phyloP scores from a whole-genome alignment of 2,888 invertebrate genomes.

The Iselma pallidipennis region DNA sequence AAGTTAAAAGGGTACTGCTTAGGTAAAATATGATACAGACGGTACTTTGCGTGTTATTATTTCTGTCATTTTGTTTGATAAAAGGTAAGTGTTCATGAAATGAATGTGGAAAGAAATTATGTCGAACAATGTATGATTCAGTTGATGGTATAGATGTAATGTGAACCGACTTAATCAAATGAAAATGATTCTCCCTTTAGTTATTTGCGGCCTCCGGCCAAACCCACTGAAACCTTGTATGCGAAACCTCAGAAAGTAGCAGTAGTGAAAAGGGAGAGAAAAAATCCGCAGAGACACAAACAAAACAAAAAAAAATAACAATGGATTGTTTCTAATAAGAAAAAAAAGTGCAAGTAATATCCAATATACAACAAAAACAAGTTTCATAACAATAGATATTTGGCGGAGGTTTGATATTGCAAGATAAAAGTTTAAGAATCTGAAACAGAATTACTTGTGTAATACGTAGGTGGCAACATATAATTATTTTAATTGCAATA shows the following conservation, averaged over 20 bases:
- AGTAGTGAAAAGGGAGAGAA: no score
- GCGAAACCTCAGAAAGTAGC: constrained; percentile 2
- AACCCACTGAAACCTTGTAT: constrained; percentile 6
- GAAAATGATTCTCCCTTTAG: constrained; percentile 7
- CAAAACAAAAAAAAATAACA: not conserved
- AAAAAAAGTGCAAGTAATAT: no score
- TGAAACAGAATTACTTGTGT: no score
- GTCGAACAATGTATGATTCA: constrained; percentile 4
- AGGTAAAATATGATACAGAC: no score
- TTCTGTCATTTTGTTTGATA: no score
- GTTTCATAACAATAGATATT: no score
- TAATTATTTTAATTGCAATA: constrained; percentile 26
- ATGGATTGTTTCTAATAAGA: not conserved
- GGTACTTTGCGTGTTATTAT: not conserved
- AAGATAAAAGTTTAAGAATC: no score
- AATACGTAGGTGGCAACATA: constrained; percentile 18
- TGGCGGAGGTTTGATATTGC: no score
- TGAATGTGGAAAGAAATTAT: no score
- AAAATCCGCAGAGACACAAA: not conserved
- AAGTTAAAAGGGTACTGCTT: not conserved
- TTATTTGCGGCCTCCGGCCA: constrained; percentile 6
- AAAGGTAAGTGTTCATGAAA: no score
- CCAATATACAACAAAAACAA: no score
- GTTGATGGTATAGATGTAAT: constrained; percentile 12
- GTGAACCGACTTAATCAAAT: constrained; percentile 19